Evolutionary conservation across 2,888 invertebrate genomes (phyloP).

Genomic region (Tuta absoluta): DNA sequence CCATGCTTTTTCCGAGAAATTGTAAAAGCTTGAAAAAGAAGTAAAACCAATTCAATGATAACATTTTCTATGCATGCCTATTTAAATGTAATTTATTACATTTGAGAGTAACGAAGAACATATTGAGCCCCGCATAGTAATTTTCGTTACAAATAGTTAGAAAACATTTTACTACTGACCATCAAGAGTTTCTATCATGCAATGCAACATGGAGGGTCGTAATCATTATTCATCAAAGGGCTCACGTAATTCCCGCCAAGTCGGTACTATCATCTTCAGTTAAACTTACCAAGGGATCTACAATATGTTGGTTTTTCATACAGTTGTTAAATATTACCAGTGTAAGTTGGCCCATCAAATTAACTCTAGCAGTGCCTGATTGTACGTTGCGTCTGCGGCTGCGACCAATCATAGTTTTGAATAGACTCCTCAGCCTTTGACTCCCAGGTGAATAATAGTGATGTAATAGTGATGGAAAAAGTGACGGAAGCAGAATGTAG

Average conservation of each 20-base stretch:
- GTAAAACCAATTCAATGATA: too few species aligned
- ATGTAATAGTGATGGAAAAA: not conserved
- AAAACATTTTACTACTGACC: slow-evolving; percentile 18
- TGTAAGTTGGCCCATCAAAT: too few species aligned
- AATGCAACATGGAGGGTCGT: slow-evolving; percentile 39
- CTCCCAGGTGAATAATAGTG: slow-evolving; percentile 54
- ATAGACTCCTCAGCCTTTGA: slow-evolving; percentile 62
- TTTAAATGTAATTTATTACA: too few species aligned
- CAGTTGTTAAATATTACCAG: too few species aligned
- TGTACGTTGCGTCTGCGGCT: slow-evolving; percentile 29
- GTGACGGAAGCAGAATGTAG: not conserved
- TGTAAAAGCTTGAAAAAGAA: too few species aligned
- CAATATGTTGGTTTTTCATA: too few species aligned
- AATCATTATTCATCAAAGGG: slow-evolving; percentile 55
- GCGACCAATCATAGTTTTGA: slow-evolving; percentile 69
- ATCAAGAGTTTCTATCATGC: slow-evolving; percentile 15
- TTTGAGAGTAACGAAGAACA: too few species aligned
- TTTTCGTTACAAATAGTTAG: slow-evolving; percentile 24
- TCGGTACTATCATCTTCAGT: too few species aligned
- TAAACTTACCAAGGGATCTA: too few species aligned
- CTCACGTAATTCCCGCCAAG: slow-evolving; percentile 42
- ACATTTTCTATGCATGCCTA: too few species aligned
- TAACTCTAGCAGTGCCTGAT: too few species aligned
- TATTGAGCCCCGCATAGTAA: not conserved
- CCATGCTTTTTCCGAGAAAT: too few species aligned